phyloP scores from a whole-genome alignment of 2,797 vertebrate genomes.

The Pygocentrus nattereri region DNA sequence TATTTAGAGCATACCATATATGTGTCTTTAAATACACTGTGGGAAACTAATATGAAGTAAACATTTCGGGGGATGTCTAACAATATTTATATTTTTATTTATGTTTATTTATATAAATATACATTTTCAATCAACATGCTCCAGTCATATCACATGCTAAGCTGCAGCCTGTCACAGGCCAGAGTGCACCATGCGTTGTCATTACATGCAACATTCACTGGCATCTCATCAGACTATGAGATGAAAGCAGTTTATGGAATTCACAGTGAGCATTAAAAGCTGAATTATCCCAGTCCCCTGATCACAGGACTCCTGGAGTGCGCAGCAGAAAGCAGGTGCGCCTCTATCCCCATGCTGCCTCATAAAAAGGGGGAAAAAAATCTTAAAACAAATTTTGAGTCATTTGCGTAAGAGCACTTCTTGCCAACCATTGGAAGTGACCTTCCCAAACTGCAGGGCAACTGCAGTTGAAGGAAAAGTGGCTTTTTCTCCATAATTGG shows the following conservation, averaged over 20 bases:
- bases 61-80: not conserved
- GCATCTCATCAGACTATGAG: slow-evolving; percentile 25
- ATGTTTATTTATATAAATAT: too few relatives aligned
- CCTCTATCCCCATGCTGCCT: slow-evolving; percentile 38
- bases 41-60: too few relatives aligned
- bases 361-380: not conserved
- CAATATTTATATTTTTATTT: too few relatives aligned
- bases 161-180: not conserved
- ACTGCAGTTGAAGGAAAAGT: slow-evolving; percentile 19
- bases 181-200: not conserved
- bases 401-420: slow-evolving; percentile 55
- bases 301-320: slow-evolving; percentile 37
- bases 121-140: too few relatives aligned
- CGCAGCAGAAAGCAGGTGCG: slow-evolving; percentile 42
- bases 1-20: not conserved
- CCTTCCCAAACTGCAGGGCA: slow-evolving; percentile 40
- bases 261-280: slow-evolving; percentile 46
- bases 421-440: slow-evolving; percentile 43
- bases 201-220: not conserved
- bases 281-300: slow-evolving; percentile 49
- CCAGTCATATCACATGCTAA: not conserved
- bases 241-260: slow-evolving; percentile 34
- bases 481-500: slow-evolving; percentile 24
- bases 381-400: slow-evolving; percentile 54
- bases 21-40: not conserved